Evolutionary conservation across 2,113 vertebrate genomes (phyloP).

Genomic region (Neotragus pygmaeus): DNA sequence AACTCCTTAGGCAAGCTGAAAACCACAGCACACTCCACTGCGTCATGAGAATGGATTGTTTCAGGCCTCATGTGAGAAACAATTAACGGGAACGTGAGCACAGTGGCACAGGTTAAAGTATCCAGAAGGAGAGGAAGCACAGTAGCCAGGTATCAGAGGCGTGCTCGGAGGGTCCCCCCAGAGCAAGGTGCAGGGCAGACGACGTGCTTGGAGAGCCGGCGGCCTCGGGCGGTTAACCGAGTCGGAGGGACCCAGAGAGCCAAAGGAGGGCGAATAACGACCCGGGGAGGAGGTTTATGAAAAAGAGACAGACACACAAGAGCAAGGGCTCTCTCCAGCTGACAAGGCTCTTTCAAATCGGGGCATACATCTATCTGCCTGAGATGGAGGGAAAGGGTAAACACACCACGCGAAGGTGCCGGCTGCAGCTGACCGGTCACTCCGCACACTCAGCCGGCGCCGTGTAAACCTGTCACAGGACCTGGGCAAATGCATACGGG

Average conservation of each 20-base stretch:
- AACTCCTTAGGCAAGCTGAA: slow-evolving; percentile 11
- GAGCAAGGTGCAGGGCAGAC: slow-evolving; percentile 60
- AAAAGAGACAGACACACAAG: background rate
- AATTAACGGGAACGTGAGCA: slow-evolving; percentile 52
- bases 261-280: fast-evolving
- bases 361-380: background rate
- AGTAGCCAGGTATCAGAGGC: slow-evolving; percentile 3
- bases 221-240: slow-evolving; percentile 50
- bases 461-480: background rate
- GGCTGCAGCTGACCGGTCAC: fast-evolving
- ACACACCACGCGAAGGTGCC: background rate
- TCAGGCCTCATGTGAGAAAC: slow-evolving; percentile 10
- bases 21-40: slow-evolving; percentile 54
- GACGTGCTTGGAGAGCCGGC: slow-evolving; percentile 46
- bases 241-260: background rate
- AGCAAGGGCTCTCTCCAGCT: slow-evolving; percentile 33
- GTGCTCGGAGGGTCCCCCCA: slow-evolving; percentile 13
- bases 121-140: slow-evolving; percentile 26
- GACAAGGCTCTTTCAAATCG: background rate
- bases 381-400: background rate
- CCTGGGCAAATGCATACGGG: fast-evolving
- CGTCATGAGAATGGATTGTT: slow-evolving; percentile 20
- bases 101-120: slow-evolving; percentile 54
- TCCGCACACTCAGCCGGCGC: no score
- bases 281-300: background rate